These are phyloP conservation scores for Psettodes erumei DNA, from an alignment of 2,113 vertebrate species.

Conservation along the genomic window DNA sequence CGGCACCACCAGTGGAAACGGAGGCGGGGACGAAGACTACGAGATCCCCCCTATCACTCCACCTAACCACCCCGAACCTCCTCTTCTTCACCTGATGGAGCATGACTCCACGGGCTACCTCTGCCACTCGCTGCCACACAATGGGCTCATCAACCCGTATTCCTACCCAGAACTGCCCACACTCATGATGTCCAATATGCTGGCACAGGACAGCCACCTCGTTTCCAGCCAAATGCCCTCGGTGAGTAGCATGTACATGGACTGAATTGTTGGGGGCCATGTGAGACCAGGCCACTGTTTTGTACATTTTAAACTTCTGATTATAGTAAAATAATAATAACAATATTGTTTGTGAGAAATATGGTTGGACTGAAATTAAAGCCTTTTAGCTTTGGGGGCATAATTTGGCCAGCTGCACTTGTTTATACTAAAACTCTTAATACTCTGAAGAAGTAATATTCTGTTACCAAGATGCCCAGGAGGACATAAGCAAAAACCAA, in stretches of 20 bases:
- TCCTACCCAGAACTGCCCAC: conserved; percentile 97
- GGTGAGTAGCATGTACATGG: conserved; percentile 86
- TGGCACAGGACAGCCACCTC: conserved; percentile 95
- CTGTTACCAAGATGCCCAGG: not conserved
- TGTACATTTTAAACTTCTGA: not conserved
- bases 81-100: conserved; percentile 96
- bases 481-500: not conserved
- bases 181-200: conserved; percentile 99
- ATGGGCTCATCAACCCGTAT: conserved; percentile 95
- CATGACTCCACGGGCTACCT: conserved; percentile 93
- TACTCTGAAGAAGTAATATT: not conserved
- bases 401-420: not conserved
- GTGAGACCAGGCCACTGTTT: not conserved
- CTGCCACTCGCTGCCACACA: conserved; percentile 94
- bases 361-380: not conserved
- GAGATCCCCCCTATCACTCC: conserved; percentile 99
- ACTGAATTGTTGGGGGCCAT: not conserved
- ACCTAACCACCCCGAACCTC: conserved; percentile 94
- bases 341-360: conserved; percentile 6
- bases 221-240: conserved; percentile 96
- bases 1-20: conserved; percentile 59
- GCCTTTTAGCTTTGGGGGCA: not conserved
- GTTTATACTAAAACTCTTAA: not conserved
- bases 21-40: conserved; percentile 91
- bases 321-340: not conserved